Base-by-base conservation (phyloP, 2,113 vertebrate genomes). In the Amblyornis subalaris region DNA sequence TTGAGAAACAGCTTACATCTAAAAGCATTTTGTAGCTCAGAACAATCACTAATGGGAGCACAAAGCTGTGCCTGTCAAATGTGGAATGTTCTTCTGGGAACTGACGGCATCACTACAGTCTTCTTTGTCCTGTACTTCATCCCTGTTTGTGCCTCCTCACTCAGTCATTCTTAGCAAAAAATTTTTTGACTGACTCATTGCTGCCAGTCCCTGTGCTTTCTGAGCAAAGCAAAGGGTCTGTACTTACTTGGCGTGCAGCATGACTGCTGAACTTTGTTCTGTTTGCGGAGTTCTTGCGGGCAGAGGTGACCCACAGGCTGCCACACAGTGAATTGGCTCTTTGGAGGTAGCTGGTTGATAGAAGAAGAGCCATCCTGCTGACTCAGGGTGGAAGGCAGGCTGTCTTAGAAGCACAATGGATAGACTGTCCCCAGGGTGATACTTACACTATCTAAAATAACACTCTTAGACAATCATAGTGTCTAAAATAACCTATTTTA, bases 281-380 rank as follows among this genome's bases (percentile, higher is more conserved):
- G 19, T 25, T 42, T 45, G 35, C 57, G 70, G 50, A 40, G 8
- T 2, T 3, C 73, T 69, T 2, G 0, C 36, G 44, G 36, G 28
- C 26, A 58, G 71, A 45, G 38, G 17, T 4, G 7, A 69, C 44
- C 36, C 69, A 40, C 2, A 45, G 65, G 33, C 7, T 65, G 72
- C 25, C 23, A 7, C 9, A 15, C 3, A 14, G 16, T 1, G 7
- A 53, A 60, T 1, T 3, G 17, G 4, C n/a, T 57, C 31, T 47
- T 48, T 61, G 64, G 40, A 55, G 33, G 21, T 38, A 24, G 10
- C 22, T 4, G 10, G 28, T 0, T 36, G 50, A 33, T 10, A 45
- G 14, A 45, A 45, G 14, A 45, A 60, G 23, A 65, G 31, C 29
- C n/a, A 22, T 60, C n/a, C 54, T 76, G 58, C 23, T 78, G 54